phyloP scores from a whole-genome alignment of 2,888 invertebrate species.

The Sisyra terminalis region DNA sequence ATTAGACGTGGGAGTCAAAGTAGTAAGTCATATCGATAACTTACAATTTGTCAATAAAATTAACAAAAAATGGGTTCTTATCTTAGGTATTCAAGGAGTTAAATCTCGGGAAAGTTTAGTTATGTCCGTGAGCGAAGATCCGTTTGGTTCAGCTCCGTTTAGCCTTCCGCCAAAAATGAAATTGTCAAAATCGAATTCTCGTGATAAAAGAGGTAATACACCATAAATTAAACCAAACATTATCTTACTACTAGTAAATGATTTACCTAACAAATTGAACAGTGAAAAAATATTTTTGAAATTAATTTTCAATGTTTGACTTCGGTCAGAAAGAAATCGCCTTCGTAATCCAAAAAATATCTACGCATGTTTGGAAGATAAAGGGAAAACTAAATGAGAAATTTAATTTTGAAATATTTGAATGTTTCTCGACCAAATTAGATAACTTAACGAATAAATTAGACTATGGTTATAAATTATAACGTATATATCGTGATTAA shows the following conservation, averaged over 20 bases:
- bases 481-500: too few relatives aligned
- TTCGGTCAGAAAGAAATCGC: too few relatives aligned
- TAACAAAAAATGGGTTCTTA: too few relatives aligned
- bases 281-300: too few relatives aligned
- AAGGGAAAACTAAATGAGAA: too few relatives aligned
- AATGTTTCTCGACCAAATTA: too few relatives aligned
- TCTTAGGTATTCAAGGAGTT: conserved; percentile 44
- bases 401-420: too few relatives aligned
- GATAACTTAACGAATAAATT: too few relatives aligned
- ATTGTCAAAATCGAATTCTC: conserved; percentile 1
- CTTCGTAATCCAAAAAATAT: too few relatives aligned
- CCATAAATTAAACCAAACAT: background rate
- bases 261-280: background rate
- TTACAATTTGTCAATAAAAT: background rate
- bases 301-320: too few relatives aligned
- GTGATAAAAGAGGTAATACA: conserved; percentile 7
- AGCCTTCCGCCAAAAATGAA: conserved; percentile 35
- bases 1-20: conserved; percentile 62
- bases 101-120: conserved; percentile 52
- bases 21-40: conserved; percentile 39
- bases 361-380: too few relatives aligned
- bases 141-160: conserved; percentile 71
- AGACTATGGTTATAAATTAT: too few relatives aligned
- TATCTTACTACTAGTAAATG: background rate
- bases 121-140: conserved; percentile 53